Base-by-base conservation (phyloP, 1,140 invertebrate species). In the Aricia agestis region DNA sequence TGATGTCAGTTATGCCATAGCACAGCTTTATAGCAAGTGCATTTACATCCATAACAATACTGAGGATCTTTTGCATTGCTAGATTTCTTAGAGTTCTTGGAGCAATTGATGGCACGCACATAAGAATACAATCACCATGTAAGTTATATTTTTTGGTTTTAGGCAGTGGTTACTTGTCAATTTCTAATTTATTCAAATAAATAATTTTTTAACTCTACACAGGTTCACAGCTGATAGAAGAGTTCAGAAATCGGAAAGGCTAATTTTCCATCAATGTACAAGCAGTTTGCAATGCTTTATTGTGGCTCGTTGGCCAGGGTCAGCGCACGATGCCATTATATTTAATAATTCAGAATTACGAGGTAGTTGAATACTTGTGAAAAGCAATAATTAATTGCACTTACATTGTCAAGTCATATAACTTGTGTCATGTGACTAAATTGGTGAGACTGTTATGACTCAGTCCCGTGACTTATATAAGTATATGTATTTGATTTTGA, bases 221-320 rank as follows among this genome's bases (percentile, higher is more conserved):
- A 71, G 78, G 77, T 41, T 78, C 83, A 67, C 78, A 81, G 72
- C 72, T 78, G 19, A 80, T 79, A 13, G 86, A 92, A 77, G 74
- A 79, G 32, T 92, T 81, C 74, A 69, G 84, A 18, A 92, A 92
- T 72, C 63, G 84, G 32, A 91, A 93, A 76, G 79, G 77, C 0
- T 87, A 76, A 61, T 91, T 89, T 77, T 87, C 85, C 11, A 70
- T 87, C 13, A 91, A 92, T 78, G 82, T 92, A 0, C 89, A 92
- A 84, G 76, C 73, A 13, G 75, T 91, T 6, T 84, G 81, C 70
- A 75, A 87, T 81, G 69, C 78, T 7, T 85, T 1, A 70, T 57
- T 11, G 74, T 80, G 31, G 72, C 73, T 68, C 66, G 68, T 1
- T 80, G 73, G 73, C 76, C 76, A 13, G 76, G 76, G 31, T 80